Evolutionary conservation across 2,888 invertebrate species (phyloP).

Genomic region (Apodemia zela): DNA sequence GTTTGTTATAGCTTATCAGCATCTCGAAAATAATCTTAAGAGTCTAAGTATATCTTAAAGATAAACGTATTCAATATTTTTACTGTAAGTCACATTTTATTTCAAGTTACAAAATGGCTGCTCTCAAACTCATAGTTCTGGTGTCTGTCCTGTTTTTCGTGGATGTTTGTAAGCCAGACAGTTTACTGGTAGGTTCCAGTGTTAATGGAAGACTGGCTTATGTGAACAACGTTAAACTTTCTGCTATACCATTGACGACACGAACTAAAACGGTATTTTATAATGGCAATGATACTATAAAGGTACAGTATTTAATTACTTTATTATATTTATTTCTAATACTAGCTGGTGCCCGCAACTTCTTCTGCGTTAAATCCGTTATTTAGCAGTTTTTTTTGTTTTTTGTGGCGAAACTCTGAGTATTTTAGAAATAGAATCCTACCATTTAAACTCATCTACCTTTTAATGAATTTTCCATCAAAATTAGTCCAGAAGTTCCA

Average conservation of each 20-base stretch:
- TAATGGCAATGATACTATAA: constrained; percentile 48
- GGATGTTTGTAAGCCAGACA: constrained; percentile 34
- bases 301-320: constrained; percentile 39
- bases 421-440: too few species aligned
- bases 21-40: constrained; percentile 6
- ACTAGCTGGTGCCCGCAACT: too few species aligned
- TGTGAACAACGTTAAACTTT: constrained; percentile 52
- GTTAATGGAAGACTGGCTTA: constrained; percentile 45
- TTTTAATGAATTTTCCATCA: too few species aligned
- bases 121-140: constrained; percentile 25
- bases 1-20: neutral
- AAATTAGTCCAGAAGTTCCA: too few species aligned
- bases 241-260: constrained; percentile 45
- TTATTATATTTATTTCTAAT: too few species aligned
- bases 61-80: neutral
- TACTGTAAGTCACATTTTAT: neutral
- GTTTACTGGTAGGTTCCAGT: constrained; percentile 50
- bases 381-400: too few species aligned
- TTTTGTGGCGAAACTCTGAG: too few species aligned
- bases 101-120: constrained; percentile 31
- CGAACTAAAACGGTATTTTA: constrained; percentile 64
- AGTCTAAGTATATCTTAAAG: neutral
- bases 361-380: too few species aligned
- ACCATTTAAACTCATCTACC: too few species aligned
- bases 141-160: constrained; percentile 30